These are phyloP conservation scores for Microtus pennsylvanicus DNA, from an alignment of 2,113 vertebrate species.

Conservation along the genomic window DNA sequence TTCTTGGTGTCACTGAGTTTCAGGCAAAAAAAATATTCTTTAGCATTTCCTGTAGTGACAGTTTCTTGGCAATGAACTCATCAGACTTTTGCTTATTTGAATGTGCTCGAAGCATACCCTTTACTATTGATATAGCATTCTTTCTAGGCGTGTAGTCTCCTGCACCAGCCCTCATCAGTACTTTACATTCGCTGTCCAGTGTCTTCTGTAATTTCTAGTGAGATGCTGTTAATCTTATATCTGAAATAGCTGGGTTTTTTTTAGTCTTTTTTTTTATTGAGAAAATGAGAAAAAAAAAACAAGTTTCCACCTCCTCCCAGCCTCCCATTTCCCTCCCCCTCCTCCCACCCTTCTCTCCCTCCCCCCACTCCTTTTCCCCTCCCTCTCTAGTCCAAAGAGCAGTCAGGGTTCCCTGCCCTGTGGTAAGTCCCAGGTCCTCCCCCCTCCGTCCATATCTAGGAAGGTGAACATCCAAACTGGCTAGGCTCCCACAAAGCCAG, in stretches of 20 bases:
- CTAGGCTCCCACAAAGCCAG: too few relatives aligned
- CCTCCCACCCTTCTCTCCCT: too few relatives aligned
- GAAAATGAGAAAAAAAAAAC: too few relatives aligned
- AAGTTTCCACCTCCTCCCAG: too few relatives aligned
- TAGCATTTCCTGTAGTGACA: background rate
- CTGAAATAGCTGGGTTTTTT: constrained; percentile 2
- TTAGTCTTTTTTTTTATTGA: too few relatives aligned
- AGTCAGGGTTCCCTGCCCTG: too few relatives aligned
- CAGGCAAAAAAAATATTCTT: constrained; percentile 1
- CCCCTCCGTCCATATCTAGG: too few relatives aligned
- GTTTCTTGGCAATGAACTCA: background rate
- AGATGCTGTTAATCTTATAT: background rate
- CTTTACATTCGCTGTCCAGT: background rate
- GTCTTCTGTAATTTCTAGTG: background rate
- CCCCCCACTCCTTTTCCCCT: too few relatives aligned
- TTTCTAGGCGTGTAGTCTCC: background rate
- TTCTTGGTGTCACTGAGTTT: background rate
- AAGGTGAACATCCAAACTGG: too few relatives aligned
- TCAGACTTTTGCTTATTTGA: background rate
- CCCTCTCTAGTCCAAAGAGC: too few relatives aligned
- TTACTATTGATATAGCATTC: background rate
- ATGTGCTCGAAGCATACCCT: background rate
- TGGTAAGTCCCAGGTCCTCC: too few relatives aligned
- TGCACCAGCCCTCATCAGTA: background rate
- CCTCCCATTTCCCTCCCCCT: too few relatives aligned